These are phyloP conservation scores for Ascaphus truei DNA, from an alignment of 2,113 vertebrate genomes.

Conservation along the genomic window DNA sequence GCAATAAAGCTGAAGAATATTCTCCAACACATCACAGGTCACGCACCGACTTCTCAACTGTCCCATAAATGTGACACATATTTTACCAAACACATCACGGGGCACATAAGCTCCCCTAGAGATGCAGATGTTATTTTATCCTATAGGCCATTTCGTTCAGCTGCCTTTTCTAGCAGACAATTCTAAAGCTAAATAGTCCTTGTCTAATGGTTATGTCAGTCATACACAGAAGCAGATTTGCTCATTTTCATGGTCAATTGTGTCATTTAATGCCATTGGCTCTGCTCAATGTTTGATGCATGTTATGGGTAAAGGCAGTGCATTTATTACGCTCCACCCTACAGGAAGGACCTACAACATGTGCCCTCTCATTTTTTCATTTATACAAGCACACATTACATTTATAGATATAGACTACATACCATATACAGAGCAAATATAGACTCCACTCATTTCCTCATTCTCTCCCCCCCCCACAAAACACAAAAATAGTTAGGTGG, in stretches of 20 bases:
- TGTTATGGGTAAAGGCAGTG: not conserved
- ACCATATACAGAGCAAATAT: too few relatives aligned
- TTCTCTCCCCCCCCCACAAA: too few relatives aligned
- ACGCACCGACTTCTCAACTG: not conserved
- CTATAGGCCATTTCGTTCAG: slow-evolving; percentile 55
- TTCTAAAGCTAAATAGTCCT: slow-evolving; percentile 56
- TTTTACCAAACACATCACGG: slow-evolving; percentile 51
- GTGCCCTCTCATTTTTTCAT: too few relatives aligned
- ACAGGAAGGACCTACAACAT: too few relatives aligned
- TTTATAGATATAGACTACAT: too few relatives aligned
- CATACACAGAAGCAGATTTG: slow-evolving; percentile 26
- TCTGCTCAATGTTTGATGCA: slow-evolving; percentile 25
- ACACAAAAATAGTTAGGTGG: too few relatives aligned
- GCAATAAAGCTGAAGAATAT: slow-evolving; percentile 44
- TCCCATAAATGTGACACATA: slow-evolving; percentile 49
- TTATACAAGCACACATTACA: too few relatives aligned
- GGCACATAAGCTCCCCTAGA: slow-evolving; percentile 52
- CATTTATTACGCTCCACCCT: too few relatives aligned
- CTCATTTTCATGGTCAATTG: slow-evolving; percentile 46
- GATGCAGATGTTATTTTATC: slow-evolving; percentile 60
- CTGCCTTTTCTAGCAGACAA: slow-evolving; percentile 54
- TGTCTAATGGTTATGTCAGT: slow-evolving; percentile 52
- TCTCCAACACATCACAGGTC: not conserved
- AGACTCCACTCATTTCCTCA: too few relatives aligned
- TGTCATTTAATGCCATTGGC: slow-evolving; percentile 46